Conservation (phyloP, 1,140 invertebrate genomes). For the Hermetia illucens region DNA sequence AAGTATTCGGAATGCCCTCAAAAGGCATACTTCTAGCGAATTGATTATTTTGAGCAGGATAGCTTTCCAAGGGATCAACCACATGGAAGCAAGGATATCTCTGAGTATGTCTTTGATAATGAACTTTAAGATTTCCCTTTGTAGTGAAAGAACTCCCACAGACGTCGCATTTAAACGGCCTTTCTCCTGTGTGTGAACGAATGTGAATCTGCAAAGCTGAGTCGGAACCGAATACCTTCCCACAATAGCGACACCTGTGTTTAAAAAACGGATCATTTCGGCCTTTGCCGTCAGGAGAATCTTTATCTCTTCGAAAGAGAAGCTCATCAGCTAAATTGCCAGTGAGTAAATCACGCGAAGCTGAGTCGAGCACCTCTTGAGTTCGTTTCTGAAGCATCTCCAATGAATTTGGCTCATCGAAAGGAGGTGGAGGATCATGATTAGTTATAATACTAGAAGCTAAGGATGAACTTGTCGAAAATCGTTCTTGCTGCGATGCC, state of each 20-base stretch:
- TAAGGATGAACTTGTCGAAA: constrained; percentile 53
- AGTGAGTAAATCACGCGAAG: constrained; percentile 73
- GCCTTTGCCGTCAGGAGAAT: constrained; percentile 34
- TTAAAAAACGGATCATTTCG: constrained; percentile 82
- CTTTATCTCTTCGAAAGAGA: constrained; percentile 53
- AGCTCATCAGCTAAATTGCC: constrained; percentile 78
- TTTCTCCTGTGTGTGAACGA: constrained; percentile 89
- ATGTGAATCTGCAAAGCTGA: constrained; percentile 91
- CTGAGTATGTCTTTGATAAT: constrained; percentile 88
- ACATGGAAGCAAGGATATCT: too few species aligned
- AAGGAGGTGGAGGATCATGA: constrained; percentile 53
- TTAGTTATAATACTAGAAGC: constrained; percentile 79
- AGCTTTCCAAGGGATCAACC: too few species aligned
- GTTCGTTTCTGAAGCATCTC: constrained; percentile 83
- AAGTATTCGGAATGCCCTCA: too few species aligned
- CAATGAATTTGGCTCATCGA: constrained; percentile 65
- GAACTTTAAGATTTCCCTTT: constrained; percentile 92
- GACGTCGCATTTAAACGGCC: constrained; percentile 96
- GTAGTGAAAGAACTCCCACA: constrained; percentile 96
- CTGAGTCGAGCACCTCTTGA: constrained; percentile 81
- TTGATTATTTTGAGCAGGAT: too few species aligned
- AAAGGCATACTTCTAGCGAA: too few species aligned
- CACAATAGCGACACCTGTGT: constrained; percentile 94
- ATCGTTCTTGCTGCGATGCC: too few species aligned
- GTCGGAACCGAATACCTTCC: constrained; percentile 96